phyloP scores from a whole-genome alignment of 2,888 invertebrate genomes.

The Metellina segmentata region DNA sequence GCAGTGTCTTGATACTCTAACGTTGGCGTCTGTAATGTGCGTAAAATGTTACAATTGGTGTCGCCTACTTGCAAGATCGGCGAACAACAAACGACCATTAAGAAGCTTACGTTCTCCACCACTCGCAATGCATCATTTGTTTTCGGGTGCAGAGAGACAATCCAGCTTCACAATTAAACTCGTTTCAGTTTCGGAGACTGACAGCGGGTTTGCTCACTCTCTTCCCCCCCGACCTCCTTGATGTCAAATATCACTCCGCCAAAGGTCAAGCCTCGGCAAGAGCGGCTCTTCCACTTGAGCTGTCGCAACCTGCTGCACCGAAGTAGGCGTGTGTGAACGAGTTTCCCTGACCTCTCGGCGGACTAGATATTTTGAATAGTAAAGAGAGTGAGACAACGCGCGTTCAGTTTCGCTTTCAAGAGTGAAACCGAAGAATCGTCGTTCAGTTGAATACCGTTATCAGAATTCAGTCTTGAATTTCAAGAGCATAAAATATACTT shows the following conservation, averaged over 20 bases:
- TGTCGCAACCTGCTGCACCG: conserved; percentile 51
- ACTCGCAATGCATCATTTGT: conserved; percentile 22
- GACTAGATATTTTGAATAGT: conserved; percentile 24
- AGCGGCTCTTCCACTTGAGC: conserved; percentile 7
- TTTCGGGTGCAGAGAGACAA: conserved; percentile 29
- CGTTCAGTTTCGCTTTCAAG: conserved; percentile 27
- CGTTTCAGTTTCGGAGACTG: conserved; percentile 3
- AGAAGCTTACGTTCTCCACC: conserved; percentile 2
- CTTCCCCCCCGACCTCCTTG: conserved; percentile 26
- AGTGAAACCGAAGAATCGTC: background rate
- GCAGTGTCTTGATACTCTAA: too few species aligned
- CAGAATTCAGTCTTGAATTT: too few species aligned
- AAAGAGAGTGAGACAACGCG: background rate
- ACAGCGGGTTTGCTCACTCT: background rate
- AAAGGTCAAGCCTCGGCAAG: conserved; percentile 31
- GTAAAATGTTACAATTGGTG: background rate
- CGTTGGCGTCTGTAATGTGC: too few species aligned
- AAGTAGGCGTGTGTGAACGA: conserved; percentile 41
- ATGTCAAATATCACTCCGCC: conserved; percentile 42
- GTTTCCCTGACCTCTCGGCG: conserved; percentile 41
- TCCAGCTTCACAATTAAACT: conserved; percentile 36
- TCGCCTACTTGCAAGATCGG: background rate
- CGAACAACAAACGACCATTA: background rate
- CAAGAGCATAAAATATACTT: too few species aligned
- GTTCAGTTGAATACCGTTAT: too few species aligned